These are phyloP conservation scores for Homalodisca vitripennis DNA, from an alignment of 1,140 invertebrate species.

Conservation along the genomic window DNA sequence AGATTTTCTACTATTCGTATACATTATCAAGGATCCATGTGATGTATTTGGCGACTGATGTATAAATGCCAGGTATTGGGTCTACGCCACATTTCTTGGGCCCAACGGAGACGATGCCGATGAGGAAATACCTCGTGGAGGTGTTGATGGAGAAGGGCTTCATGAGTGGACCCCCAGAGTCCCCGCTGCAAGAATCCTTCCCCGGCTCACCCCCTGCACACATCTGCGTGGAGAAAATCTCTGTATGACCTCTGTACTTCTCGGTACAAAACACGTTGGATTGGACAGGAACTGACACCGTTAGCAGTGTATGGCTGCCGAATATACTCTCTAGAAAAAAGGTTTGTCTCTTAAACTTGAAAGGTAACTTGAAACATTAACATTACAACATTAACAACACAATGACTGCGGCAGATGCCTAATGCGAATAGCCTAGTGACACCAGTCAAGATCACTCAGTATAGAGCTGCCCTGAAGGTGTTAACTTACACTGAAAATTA, in stretches of 20 bases:
- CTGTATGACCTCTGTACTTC: neutral
- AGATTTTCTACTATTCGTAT: neutral
- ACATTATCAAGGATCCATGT: constrained; percentile 59
- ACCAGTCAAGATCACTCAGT: too few species aligned
- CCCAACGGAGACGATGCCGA: constrained; percentile 65
- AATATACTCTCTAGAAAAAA: neutral
- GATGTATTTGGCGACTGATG: constrained; percentile 61
- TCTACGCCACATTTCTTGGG: constrained; percentile 53
- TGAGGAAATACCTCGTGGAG: constrained; percentile 53
- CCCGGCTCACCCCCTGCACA: constrained; percentile 48
- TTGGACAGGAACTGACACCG: neutral
- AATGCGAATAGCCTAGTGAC: too few species aligned
- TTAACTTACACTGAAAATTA: too few species aligned
- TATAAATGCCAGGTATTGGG: constrained; percentile 62
- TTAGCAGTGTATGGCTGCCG: neutral
- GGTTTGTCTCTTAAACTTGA: too few species aligned
- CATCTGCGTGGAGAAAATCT: constrained; percentile 37
- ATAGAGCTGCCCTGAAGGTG: too few species aligned
- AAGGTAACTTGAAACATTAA: too few species aligned
- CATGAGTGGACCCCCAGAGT: constrained; percentile 61
- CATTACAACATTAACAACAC: too few species aligned
- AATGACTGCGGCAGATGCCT: too few species aligned
- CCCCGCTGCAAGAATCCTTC: constrained; percentile 60
- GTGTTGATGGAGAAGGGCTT: constrained; percentile 48
- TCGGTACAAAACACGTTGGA: neutral